Evolutionary conservation across 1,140 invertebrate species (phyloP).

Genomic region (Lysiphlebus fabarum): DNA sequence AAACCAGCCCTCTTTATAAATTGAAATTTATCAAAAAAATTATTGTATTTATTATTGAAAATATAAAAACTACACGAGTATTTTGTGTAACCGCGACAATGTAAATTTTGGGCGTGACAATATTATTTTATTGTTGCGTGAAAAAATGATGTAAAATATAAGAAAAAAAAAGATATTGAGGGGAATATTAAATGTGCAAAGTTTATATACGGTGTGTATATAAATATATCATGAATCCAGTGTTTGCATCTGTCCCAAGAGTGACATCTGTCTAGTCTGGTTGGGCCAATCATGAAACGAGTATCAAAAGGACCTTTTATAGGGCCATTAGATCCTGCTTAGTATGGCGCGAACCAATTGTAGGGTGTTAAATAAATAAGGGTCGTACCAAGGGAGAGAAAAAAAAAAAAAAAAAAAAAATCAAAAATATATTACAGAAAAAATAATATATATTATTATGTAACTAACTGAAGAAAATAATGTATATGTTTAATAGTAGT

Average conservation of each 20-base stretch:
- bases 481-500: no score
- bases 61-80: no score
- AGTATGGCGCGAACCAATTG: slow-evolving; percentile 49
- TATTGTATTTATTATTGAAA: no score
- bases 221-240: background rate
- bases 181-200: slow-evolving; percentile 10
- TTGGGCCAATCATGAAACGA: slow-evolving; percentile 41
- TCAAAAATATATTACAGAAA: no score
- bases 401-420: slow-evolving; percentile 8
- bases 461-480: no score
- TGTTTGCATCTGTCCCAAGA: slow-evolving; percentile 44
- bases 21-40: background rate
- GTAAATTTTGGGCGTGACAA: slow-evolving; percentile 52
- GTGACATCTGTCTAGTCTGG: slow-evolving; percentile 47
- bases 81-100: slow-evolving; percentile 32
- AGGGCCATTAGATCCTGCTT: slow-evolving; percentile 56
- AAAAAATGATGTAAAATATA: slow-evolving; percentile 25
- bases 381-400: slow-evolving; percentile 35
- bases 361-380: slow-evolving; percentile 57
- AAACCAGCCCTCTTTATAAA: slow-evolving; percentile 11
- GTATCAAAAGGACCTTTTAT: slow-evolving; percentile 49
- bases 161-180: slow-evolving; percentile 18
- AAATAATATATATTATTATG: no score
- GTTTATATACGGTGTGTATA: slow-evolving; percentile 6
- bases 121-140: slow-evolving; percentile 42